Base-by-base conservation (phyloP, 1,140 invertebrate genomes). In the Saxidomus purpurata region DNA sequence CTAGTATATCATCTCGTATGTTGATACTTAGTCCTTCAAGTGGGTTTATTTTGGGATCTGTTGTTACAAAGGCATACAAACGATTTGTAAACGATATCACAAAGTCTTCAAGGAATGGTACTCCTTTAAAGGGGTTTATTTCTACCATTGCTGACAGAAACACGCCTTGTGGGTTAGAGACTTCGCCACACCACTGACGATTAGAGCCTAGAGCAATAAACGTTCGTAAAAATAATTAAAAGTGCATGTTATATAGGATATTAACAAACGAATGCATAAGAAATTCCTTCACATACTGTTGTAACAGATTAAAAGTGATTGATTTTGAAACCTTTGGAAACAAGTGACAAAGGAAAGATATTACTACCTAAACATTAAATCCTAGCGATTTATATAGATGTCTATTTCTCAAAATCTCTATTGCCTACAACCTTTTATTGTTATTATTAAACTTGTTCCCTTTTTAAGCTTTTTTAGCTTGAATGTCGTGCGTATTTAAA, bases 131-230 rank as follows among this genome's bases (percentile, higher is more conserved):
- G 0, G 59, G 80, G 36, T 84, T 74, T 19, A 61, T n/a, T 31
- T 76, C 28, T 17, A 89, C 6, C 43, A 74, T 38, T 22, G 43
- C 38, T 13, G 63, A 74, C 19, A 89, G n/a, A 77, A 89, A 89
- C 1, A 84, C 19, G 0, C 87, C 87, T 38, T 52, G n/a, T 8
- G 87, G 87, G 40, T 89, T 89, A 11, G 87, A 63, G 6, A 19
- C 31, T 38, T 34, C 11, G 15, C 80, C 87, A 59, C 87, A 89
- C 63, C 63, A 83, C 47, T 74, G 9, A 11, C 87, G 38, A 28
- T 25, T 28, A 28, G 59, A 63, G 15, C 59, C 59, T 63, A 63
- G 28, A 63, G 8, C 9, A 28, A 47, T 47, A 47, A 17, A 47
- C 43, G 17, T 47, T n/a, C n/a, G n/a, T n/a, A n/a, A n/a, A n/a